Evolutionary conservation across 2,888 invertebrate species (phyloP).

Genomic region (Drosophila mettleri): DNA sequence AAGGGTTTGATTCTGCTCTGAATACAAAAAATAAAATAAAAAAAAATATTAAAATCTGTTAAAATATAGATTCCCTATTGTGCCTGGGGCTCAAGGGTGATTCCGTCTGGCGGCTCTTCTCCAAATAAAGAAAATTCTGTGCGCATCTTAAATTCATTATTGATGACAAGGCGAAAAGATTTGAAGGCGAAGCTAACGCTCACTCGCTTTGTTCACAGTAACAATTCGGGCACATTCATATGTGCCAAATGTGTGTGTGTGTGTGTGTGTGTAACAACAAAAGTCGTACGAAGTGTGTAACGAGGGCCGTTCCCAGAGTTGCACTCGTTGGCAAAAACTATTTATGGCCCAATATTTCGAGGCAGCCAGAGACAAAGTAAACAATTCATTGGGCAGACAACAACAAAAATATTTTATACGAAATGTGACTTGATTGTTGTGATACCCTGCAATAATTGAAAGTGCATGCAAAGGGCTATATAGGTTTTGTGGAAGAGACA

Average conservation of each 20-base stretch:
- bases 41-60: constrained; percentile 62
- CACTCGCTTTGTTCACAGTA: constrained; percentile 59
- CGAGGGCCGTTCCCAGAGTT: constrained; percentile 38
- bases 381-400: constrained; percentile 46
- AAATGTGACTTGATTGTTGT: constrained; percentile 19
- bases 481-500: neutral
- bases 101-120: constrained; percentile 25
- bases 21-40: constrained; percentile 14
- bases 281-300: constrained; percentile 49
- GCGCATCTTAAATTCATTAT: constrained; percentile 52
- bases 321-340: neutral
- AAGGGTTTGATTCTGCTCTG: constrained; percentile 14
- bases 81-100: constrained; percentile 34
- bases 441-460: neutral
- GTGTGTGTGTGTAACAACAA: constrained; percentile 46
- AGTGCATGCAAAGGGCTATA: neutral
- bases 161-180: constrained; percentile 66
- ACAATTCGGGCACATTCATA: constrained; percentile 51
- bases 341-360: neutral
- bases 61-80: constrained; percentile 68
- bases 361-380: constrained; percentile 25
- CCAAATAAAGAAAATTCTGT: constrained; percentile 41
- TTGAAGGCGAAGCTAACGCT: constrained; percentile 49
- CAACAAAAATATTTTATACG: constrained; percentile 64
- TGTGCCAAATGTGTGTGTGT: constrained; percentile 56